Evolutionary conservation across 2,797 vertebrate species (phyloP).

Genomic region (Simalia tracyae): DNA sequence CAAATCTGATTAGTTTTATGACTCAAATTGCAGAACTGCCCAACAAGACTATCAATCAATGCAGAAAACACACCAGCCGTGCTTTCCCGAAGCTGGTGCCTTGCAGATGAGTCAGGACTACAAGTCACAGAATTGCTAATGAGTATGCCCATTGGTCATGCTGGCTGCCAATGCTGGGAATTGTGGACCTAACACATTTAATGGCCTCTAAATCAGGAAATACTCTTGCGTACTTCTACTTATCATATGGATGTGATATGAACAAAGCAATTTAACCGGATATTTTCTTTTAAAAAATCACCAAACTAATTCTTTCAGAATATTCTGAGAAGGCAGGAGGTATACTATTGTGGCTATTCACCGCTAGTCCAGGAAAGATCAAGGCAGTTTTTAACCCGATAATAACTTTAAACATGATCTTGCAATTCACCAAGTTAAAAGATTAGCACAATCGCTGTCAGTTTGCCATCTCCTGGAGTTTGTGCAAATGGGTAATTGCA

Average conservation of each 20-base stretch:
- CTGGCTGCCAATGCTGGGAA: not conserved
- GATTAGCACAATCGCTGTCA: conserved; percentile 34
- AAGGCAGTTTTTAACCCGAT: not conserved
- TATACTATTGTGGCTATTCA: not conserved
- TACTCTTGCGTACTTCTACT: not conserved
- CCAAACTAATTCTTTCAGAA: not conserved
- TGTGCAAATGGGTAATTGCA: not conserved
- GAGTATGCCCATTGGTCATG: not conserved
- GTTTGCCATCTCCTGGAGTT: not conserved
- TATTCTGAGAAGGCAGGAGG: not conserved
- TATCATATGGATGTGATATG: not conserved
- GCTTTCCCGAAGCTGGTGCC: not conserved
- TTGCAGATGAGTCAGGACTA: not conserved
- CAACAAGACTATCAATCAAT: not conserved
- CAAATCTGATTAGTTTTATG: not conserved
- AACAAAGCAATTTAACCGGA: not conserved
- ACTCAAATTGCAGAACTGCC: not conserved
- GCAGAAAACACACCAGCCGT: not conserved
- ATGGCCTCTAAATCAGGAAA: not conserved
- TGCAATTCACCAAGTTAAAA: conserved; percentile 47
- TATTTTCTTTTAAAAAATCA: not conserved
- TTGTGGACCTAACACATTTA: not conserved
- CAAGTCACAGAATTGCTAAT: not conserved
- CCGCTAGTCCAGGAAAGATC: conserved; percentile 7
- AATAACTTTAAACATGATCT: conserved; percentile 39